Percentiles rank a stretch among this genome's conserved stretches.
These are phyloP conservation scores for Drosophila virilis DNA, from an alignment of 1,140 invertebrate genomes.

Conservation along the genomic window DNA sequence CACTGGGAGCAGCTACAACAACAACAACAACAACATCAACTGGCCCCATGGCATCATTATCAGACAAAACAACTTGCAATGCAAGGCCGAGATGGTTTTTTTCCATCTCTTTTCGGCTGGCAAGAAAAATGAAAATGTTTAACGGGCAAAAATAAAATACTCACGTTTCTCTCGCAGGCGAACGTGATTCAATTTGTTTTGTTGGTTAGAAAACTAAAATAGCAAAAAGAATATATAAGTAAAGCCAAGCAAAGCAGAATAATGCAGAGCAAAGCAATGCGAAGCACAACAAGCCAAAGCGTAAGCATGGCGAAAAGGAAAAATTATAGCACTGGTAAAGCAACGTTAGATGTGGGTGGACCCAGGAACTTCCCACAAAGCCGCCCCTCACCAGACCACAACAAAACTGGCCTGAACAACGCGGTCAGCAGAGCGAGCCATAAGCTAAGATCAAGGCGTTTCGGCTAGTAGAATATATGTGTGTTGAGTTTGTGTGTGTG, in stretches of 20 bases:
- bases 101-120: constrained; percentile 8
- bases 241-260: constrained; percentile 50
- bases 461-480: constrained; percentile 8
- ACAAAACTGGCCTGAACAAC: background rate
- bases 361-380: background rate
- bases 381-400: background rate
- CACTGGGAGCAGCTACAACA: constrained; percentile 25
- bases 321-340: constrained; percentile 37
- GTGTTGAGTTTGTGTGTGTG: too few species aligned
- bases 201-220: constrained; percentile 82
- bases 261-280: constrained; percentile 24
- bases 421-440: constrained; percentile 44
- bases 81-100: constrained; percentile 39
- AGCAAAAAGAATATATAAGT: constrained; percentile 68
- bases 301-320: constrained; percentile 33
- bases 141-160: constrained; percentile 82
- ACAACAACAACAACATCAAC: constrained; percentile 16
- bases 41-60: constrained; percentile 75
- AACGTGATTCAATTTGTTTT: constrained; percentile 83
- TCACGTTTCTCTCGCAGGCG: constrained; percentile 75
- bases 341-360: constrained; percentile 53
- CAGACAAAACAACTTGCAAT: constrained; percentile 66
- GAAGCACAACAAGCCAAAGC: constrained; percentile 36
- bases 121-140: constrained; percentile 82
- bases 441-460: constrained; percentile 61